Evolutionary conservation across 2,888 invertebrate species (phyloP).

Genomic region (Agriopis leucophaearia): DNA sequence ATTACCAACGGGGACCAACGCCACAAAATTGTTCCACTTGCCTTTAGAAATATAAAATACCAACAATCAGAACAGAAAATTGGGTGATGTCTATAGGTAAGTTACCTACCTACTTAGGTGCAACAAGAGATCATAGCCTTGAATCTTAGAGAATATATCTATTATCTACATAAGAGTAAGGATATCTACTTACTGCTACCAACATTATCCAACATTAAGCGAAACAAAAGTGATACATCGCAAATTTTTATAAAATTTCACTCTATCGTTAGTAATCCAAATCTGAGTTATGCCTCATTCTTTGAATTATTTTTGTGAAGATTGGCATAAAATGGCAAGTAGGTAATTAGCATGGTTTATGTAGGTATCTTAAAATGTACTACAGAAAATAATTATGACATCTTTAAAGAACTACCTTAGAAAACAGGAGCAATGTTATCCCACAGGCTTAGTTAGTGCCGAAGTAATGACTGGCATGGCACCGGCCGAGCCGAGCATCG

Average conservation of each 20-base stretch:
- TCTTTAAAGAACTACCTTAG: constrained; percentile 1
- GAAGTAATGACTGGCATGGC: constrained; percentile 12
- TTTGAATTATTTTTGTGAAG: too few species aligned
- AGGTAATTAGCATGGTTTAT: neutral
- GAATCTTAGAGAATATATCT: too few species aligned
- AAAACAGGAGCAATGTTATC: constrained; percentile 7
- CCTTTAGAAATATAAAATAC: neutral
- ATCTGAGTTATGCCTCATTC: neutral
- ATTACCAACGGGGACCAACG: too few species aligned
- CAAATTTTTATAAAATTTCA: neutral
- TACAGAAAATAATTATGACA: neutral
- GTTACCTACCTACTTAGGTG: too few species aligned
- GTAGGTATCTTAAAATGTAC: neutral
- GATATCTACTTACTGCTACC: too few species aligned
- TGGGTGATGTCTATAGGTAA: too few species aligned
- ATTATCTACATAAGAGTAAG: too few species aligned
- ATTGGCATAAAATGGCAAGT: too few species aligned
- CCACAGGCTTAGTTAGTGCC: neutral
- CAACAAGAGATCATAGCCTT: too few species aligned
- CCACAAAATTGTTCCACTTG: too few species aligned
- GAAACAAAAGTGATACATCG: neutral
- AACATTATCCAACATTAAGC: neutral
- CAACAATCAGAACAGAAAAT: too few species aligned
- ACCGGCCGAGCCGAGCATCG: neutral
- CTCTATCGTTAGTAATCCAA: neutral